Evolutionary conservation across 2,888 invertebrate species (phyloP).

Genomic region (Bombylius major): DNA sequence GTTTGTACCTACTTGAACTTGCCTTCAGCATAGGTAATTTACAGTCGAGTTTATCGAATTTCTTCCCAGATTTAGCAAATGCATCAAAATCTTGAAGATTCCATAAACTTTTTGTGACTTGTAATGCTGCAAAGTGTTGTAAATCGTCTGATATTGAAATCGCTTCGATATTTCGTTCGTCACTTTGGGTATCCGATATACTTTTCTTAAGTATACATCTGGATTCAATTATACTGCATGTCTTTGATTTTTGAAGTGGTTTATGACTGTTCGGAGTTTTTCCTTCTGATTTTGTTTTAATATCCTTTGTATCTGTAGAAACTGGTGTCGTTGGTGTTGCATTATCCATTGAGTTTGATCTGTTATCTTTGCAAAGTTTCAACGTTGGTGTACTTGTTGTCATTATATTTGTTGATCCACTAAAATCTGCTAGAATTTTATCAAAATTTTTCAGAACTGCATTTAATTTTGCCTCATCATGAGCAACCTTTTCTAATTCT

Average conservation of each 20-base stretch:
- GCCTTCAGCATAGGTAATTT: slow-evolving; percentile 37
- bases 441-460: slow-evolving; percentile 43
- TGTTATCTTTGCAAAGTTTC: neutral
- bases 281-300: neutral
- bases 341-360: neutral
- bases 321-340: neutral
- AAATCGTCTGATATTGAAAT: slow-evolving; percentile 3
- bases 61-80: slow-evolving; percentile 38
- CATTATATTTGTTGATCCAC: slow-evolving; percentile 5
- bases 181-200: slow-evolving; percentile 23
- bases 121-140: slow-evolving; percentile 23
- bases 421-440: slow-evolving; percentile 40
- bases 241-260: slow-evolving; percentile 51
- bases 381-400: neutral
- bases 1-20: slow-evolving; percentile 34
- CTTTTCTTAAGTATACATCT: slow-evolving; percentile 51
- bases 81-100: slow-evolving; percentile 45
- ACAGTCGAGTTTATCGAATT: slow-evolving; percentile 32
- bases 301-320: neutral
- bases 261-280: slow-evolving; percentile 9
- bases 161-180: slow-evolving; percentile 16
- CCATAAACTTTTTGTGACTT: slow-evolving; percentile 46
- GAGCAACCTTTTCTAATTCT: slow-evolving; percentile 35
- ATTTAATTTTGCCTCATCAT: slow-evolving; percentile 38
- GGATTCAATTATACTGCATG: slow-evolving; percentile 56